Percentiles rank a stretch among this genome's conserved stretches.
Evolutionary conservation across 2,113 vertebrate species (phyloP).

Genomic region (Dasyprocta punctata): DNA sequence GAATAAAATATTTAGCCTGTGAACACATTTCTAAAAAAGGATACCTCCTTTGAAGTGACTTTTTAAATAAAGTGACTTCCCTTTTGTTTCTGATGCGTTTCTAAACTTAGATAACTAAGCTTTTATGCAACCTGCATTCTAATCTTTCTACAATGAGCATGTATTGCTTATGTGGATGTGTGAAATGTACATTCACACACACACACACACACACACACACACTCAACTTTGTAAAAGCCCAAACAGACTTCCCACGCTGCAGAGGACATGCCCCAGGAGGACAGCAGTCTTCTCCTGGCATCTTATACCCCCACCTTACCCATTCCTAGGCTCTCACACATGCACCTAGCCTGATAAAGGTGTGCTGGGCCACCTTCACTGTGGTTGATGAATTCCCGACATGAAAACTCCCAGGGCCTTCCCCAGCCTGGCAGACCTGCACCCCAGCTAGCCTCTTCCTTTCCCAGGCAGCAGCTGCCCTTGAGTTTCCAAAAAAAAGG

Average conservation of each 20-base stretch:
- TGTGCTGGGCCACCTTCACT: neutral
- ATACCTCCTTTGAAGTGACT: neutral
- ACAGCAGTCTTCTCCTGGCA: neutral
- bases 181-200: neutral
- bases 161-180: neutral
- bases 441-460: neutral
- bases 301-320: neutral
- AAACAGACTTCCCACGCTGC: neutral
- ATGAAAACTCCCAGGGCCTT: conserved; percentile 11
- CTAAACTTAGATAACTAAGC: neutral
- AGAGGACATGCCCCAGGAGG: neutral
- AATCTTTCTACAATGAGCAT: neutral
- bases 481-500: conserved; percentile 82
- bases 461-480: conserved; percentile 89
- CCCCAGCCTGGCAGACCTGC: conserved; percentile 21
- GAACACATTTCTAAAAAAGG: neutral
- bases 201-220: neutral
- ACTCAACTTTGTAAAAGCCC: neutral
- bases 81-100: neutral
- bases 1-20: neutral
- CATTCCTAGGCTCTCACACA: fast-evolving
- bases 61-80: neutral
- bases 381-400: conserved; percentile 60
- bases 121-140: neutral
- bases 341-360: conserved; percentile 16